phyloP scores from a whole-genome alignment of 1,140 invertebrate genomes.

The Homalodisca vitripennis region DNA sequence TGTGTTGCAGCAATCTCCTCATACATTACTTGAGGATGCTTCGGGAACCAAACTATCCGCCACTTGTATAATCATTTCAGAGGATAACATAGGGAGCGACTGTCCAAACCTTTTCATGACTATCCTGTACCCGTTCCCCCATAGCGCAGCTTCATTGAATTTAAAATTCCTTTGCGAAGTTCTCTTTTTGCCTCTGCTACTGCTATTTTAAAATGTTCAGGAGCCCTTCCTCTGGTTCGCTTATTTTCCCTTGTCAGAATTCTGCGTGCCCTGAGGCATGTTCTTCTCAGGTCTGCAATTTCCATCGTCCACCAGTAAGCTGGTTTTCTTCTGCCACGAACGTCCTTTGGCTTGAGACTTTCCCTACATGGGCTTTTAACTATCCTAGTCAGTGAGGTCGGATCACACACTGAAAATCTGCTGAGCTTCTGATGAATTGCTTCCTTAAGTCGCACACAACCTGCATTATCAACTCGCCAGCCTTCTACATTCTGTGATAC shows the following conservation, averaged over 20 bases:
- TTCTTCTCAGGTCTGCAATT: neutral
- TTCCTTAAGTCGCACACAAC: neutral
- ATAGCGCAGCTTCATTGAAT: too few species aligned
- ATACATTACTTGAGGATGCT: neutral
- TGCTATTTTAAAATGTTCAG: neutral
- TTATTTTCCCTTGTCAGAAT: neutral
- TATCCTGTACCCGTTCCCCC: too few species aligned
- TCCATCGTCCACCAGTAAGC: neutral
- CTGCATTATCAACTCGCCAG: neutral
- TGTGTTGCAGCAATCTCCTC: neutral
- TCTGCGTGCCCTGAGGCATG: neutral
- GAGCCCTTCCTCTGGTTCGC: neutral
- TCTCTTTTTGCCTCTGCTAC: too few species aligned
- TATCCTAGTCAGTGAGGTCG: neutral
- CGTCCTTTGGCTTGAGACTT: neutral
- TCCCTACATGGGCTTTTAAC: neutral
- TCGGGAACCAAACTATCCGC: neutral
- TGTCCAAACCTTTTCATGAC: too few species aligned
- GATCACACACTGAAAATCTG: neutral
- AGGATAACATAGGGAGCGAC: neutral
- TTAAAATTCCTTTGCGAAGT: too few species aligned
- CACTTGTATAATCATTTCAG: neutral
- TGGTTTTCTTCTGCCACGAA: neutral
- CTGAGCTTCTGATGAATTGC: neutral
- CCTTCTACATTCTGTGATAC: neutral